A percentile compares a stretch with the other conserved stretches of the same genome.
Evolutionary conservation across 2,888 invertebrate species (phyloP).

Genomic region (Drosophila neoperkinsi): DNA sequence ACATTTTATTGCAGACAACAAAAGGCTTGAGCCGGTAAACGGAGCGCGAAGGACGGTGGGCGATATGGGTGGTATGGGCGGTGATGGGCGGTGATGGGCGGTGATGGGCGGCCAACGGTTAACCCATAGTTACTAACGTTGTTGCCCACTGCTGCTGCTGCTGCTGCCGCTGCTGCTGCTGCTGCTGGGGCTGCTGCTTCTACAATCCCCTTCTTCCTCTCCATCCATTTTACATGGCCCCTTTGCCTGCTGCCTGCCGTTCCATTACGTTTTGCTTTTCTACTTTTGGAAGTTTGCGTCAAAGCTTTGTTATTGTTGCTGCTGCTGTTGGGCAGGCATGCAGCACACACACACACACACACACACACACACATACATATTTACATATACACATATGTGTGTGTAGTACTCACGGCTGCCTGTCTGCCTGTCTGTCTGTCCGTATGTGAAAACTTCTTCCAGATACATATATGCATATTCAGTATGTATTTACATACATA

Average conservation of each 20-base stretch:
- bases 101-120: slow-evolving; percentile 38
- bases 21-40: slow-evolving; percentile 70
- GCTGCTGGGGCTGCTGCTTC: not conserved
- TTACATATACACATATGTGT: not conserved
- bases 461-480: slow-evolving; percentile 18
- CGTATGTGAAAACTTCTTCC: slow-evolving; percentile 3
- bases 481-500: slow-evolving; percentile 21
- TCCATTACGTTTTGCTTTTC: slow-evolving; percentile 64
- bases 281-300: slow-evolving; percentile 66
- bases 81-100: slow-evolving; percentile 13
- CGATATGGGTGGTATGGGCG: not conserved
- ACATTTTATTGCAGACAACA: slow-evolving; percentile 78
- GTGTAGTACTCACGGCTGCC: slow-evolving; percentile 25
- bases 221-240: slow-evolving; percentile 6
- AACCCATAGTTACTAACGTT: slow-evolving; percentile 48
- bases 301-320: slow-evolving; percentile 61
- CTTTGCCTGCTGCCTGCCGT: slow-evolving; percentile 30
- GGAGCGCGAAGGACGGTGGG: slow-evolving; percentile 21
- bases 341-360: slow-evolving; percentile 19
- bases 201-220: not conserved
- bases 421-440: not conserved
- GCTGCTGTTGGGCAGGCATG: slow-evolving; percentile 51
- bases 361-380: not conserved
- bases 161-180: not conserved
- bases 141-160: slow-evolving; percentile 36